These are phyloP conservation scores for Chironomus striatipennis DNA, from an alignment of 1,140 invertebrate genomes.

Conservation along the genomic window DNA sequence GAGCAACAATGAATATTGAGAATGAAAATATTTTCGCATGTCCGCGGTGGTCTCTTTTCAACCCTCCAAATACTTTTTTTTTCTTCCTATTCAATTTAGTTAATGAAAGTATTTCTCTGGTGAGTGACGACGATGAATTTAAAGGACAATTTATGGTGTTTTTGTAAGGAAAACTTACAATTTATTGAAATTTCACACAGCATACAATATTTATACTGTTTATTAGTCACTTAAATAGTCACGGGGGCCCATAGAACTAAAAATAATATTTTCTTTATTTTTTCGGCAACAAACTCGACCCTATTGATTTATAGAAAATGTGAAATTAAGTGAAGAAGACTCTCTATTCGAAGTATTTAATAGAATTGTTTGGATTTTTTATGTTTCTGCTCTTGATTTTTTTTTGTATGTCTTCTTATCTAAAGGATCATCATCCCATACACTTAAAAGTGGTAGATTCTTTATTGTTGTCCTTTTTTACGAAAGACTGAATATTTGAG, in stretches of 20 bases:
- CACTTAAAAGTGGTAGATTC: too few relatives aligned
- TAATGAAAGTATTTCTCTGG: not conserved
- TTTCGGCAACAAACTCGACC: not conserved
- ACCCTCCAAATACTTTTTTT: not conserved
- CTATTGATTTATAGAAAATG: not conserved
- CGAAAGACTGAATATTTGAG: too few relatives aligned
- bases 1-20: not conserved
- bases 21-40: constrained; percentile 1
- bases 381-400: not conserved
- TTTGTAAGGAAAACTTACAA: not conserved
- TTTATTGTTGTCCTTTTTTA: too few relatives aligned
- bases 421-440: not conserved
- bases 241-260: constrained; percentile 1
- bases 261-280: too few relatives aligned
- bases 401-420: not conserved
- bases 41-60: not conserved
- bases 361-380: not conserved
- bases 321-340: not conserved
- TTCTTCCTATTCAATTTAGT: not conserved
- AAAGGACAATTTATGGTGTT: too few relatives aligned
- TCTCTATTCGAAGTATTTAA: not conserved
- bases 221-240: not conserved
- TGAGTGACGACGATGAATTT: not conserved
- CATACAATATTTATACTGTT: not conserved
- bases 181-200: not conserved